Evolutionary conservation across 2,888 invertebrate genomes (phyloP), one percentile per base, ranked within the genome.

Genomic region (Polyommatus icarus): DNA sequence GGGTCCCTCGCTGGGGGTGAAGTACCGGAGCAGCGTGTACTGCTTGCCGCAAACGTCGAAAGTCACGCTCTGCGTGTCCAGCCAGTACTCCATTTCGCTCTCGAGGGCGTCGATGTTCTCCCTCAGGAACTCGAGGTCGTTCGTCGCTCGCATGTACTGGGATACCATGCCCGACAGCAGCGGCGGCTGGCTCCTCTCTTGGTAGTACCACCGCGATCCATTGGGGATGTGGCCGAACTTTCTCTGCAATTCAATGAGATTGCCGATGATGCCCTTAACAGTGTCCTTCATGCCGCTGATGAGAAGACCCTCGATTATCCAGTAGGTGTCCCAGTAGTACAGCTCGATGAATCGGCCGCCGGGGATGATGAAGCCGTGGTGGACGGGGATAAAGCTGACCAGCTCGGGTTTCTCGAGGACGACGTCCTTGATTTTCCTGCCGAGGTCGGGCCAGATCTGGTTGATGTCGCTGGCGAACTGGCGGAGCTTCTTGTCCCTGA

Each of bases 321-420:
- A 98, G 87, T 96, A 98, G 0, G 97, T 96, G 85, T 98, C 98
- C 98, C 98, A 98, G 86, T 98, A 98, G 87, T 98, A 98, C 78
- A 96, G 93, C 85, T 97, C 97, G 84, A 93, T 90, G 91, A 98
- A 95, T 87, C 98, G 84, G 80, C 98, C 95, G 82, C 97, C 96
- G 20, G 95, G 97, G 82, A 95, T 95, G 54, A 96, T 95, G 80
- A 96, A 96, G 8, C 95, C 95, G 80, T 97, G 92, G 0, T 96
- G 95, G 1, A 97, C 94, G 76, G 96, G 96, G 50, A 97, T 94
- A 61, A 97, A 94, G 71, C 97, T 97, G 86, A 95, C 95, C 79
- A 93, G 90, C 76, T 96, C 90, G 78, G 95, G 92, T 81, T 95
- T 91, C 15, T 94, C 85, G 1, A 88, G 85, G 0, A 96, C 96